Evolutionary conservation across 2,113 vertebrate species (phyloP), one percentile per base, ranked within the genome.

Genomic region (Rhynchopsitta pachyrhyncha): DNA sequence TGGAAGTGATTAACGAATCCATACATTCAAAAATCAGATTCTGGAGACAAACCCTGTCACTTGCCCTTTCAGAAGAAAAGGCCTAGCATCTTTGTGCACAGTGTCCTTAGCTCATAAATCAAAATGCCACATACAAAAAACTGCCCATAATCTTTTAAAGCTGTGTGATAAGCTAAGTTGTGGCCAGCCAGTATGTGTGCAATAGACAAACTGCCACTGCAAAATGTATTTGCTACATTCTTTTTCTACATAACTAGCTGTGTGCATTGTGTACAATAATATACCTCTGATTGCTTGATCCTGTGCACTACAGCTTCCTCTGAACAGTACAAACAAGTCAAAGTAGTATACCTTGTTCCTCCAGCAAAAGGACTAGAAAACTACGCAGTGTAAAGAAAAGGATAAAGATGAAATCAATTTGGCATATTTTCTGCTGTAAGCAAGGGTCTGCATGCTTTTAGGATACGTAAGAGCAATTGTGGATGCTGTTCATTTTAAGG

Each of bases 1-100:
- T 79, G 90, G 91, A 94, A 94, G 81, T 60, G 83, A 94, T 55
- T 59, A 82, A 90, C 76, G 53, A 83, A 76, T 91, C 39, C 46
- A 10, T 6, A 15, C 37, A 33, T 35, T 52, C 69, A 74, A 84
- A 81, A 86, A 33, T 59, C 49, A 29, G 27, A 42, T 87, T 64
- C 53, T 82, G 47, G 44, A 92, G 44, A 37, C 28, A 87, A 91
- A 53, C 19, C 9, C 17, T 47, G 42, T 41, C 62, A 60, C 42
- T 82, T 46, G 19, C 20, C 29, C 42, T 85, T 83, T 70, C 37
- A 42, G 71, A 75, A 89, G 64, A 82, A 84, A 74, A 76, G n/a
- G 13, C 50, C 37, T 62, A 63, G 31, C 59, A 82, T 16, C 57
- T 66, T 49, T 49, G 41, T 52, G 23, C 7, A 6, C 0, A 1